These are phyloP conservation scores for Pandemis corylana DNA, from an alignment of 2,888 invertebrate genomes.

Conservation along the genomic window DNA sequence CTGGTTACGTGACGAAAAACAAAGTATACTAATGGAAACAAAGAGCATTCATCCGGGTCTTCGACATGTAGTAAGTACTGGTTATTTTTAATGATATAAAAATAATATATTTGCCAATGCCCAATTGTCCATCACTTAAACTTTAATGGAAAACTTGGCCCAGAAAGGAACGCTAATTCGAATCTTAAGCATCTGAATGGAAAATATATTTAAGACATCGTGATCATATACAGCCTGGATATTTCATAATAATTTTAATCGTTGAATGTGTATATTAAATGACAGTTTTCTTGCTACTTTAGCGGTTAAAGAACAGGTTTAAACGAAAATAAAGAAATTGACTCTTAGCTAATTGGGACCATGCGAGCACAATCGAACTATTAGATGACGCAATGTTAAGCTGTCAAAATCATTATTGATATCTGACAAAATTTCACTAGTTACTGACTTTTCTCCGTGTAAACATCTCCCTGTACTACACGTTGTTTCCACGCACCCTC, in stretches of 20 bases:
- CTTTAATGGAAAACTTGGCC: background rate
- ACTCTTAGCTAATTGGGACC: too few species aligned
- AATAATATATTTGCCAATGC: background rate
- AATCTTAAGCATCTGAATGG: background rate
- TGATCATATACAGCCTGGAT: background rate
- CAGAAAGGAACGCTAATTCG: background rate
- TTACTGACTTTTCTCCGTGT: too few species aligned
- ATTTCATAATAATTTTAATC: background rate
- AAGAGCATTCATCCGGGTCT: constrained; percentile 1
- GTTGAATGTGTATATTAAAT: background rate
- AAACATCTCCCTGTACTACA: background rate
- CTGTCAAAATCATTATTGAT: too few species aligned
- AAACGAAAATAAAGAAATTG: too few species aligned
- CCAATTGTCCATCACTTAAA: background rate
- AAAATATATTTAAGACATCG: background rate
- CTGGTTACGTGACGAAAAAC: background rate
- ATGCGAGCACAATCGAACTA: too few species aligned
- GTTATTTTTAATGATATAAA: background rate
- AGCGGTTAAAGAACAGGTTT: too few species aligned
- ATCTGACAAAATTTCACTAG: too few species aligned
- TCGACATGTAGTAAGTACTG: background rate
- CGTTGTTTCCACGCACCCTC: constrained; percentile 28
- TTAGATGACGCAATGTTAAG: too few species aligned
- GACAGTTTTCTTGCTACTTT: too few species aligned
- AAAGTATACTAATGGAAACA: constrained; percentile 18